A percentile compares a stretch with the other conserved stretches of the same genome.
These are phyloP conservation scores for Falco novaeseelandiae DNA, from an alignment of 2,797 vertebrate genomes.

Conservation along the genomic window DNA sequence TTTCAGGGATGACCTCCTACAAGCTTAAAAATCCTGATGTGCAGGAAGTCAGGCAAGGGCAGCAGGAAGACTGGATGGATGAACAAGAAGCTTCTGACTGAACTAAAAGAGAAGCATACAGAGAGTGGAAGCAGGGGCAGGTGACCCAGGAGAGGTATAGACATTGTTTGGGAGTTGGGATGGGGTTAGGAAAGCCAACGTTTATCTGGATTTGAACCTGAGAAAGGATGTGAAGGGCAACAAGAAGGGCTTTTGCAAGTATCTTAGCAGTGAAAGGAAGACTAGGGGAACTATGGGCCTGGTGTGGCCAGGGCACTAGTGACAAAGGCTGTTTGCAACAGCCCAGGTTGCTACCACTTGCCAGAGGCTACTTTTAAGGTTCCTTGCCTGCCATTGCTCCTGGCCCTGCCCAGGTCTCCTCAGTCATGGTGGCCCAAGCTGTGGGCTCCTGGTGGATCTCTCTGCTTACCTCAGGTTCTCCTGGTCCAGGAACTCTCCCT, in stretches of 20 bases:
- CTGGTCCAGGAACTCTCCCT: rapidly evolving
- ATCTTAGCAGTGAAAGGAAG: too few species aligned
- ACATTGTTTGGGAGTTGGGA: neutral
- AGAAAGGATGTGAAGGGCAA: too few species aligned
- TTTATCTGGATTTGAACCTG: too few species aligned
- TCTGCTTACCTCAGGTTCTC: neutral
- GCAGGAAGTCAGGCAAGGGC: too few species aligned
- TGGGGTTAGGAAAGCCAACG: too few species aligned
- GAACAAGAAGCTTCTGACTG: neutral
- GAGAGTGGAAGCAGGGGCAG: neutral
- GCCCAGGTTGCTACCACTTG: neutral
- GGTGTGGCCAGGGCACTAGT: too few species aligned
- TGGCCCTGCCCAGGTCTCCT: neutral
- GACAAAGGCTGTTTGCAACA: too few species aligned
- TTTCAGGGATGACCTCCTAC: too few species aligned
- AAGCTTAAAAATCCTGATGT: too few species aligned
- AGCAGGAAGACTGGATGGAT: neutral
- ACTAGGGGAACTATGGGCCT: too few species aligned
- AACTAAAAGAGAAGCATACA: neutral
- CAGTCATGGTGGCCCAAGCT: neutral
- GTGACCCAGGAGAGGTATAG: neutral
- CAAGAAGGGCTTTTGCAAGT: too few species aligned
- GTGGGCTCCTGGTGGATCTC: neutral
- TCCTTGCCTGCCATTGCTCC: neutral
- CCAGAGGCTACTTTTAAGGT: neutral